Evolutionary conservation across 2,888 invertebrate species (phyloP).

Genomic region (Thecocarcelia acutangulata): DNA sequence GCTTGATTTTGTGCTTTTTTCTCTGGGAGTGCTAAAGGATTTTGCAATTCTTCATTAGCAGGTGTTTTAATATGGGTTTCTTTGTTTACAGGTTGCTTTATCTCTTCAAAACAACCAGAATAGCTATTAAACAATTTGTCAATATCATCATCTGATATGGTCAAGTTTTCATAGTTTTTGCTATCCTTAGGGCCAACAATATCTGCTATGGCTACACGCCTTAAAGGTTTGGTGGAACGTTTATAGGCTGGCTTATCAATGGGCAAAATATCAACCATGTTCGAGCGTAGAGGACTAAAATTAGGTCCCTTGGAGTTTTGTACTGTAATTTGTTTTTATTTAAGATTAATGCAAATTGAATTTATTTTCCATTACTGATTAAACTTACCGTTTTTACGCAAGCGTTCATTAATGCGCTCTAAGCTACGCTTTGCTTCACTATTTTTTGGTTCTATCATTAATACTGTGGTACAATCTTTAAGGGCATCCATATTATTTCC

Average conservation of each 20-base stretch:
- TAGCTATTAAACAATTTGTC: constrained; percentile 80
- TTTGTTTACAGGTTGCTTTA: constrained; percentile 70
- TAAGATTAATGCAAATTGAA: neutral
- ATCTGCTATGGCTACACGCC: constrained; percentile 76
- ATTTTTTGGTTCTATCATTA: constrained; percentile 91
- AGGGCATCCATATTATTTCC: constrained; percentile 88
- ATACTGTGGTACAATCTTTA: constrained; percentile 86
- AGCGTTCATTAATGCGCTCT: constrained; percentile 77
- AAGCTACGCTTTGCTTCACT: constrained; percentile 84
- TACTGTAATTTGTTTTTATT: constrained; percentile 31
- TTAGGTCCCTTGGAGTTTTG: constrained; percentile 73
- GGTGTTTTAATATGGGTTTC: constrained; percentile 4
- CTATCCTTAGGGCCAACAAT: constrained; percentile 75
- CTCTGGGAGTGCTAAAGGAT: neutral
- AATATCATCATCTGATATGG: constrained; percentile 80
- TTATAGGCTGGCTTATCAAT: constrained; percentile 77
- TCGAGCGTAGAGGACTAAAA: constrained; percentile 72
- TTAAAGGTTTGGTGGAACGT: constrained; percentile 77
- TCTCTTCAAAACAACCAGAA: constrained; percentile 77
- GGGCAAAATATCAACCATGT: constrained; percentile 76
- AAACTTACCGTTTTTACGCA: constrained; percentile 75
- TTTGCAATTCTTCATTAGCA: constrained; percentile 2
- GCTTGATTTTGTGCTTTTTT: neutral
- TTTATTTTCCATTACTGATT: neutral
- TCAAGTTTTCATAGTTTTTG: constrained; percentile 74